phyloP scores from a whole-genome alignment of 2,888 invertebrate species.

The Microctonus hyperodae region DNA sequence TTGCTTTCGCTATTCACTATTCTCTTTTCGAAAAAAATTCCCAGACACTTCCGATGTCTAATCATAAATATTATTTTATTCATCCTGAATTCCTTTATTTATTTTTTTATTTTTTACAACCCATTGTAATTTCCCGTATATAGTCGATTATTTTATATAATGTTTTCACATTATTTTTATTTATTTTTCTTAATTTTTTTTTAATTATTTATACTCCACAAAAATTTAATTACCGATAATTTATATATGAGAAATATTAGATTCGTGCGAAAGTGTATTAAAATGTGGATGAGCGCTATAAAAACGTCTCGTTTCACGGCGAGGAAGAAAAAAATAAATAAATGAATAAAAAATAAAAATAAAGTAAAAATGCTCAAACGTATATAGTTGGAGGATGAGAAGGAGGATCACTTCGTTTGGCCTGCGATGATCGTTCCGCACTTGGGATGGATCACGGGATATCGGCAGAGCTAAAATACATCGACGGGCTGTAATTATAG shows the following conservation, averaged over 20 bases:
- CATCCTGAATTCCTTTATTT: neutral
- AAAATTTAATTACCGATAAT: slow-evolving; percentile 62
- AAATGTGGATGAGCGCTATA: slow-evolving; percentile 40
- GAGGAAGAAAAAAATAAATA: neutral
- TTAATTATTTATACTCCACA: slow-evolving; percentile 47
- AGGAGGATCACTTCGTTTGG: slow-evolving; percentile 16
- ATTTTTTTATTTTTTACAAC: slow-evolving; percentile 9
- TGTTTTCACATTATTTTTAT: slow-evolving; percentile 11
- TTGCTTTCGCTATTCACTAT: neutral
- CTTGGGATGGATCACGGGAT: slow-evolving; percentile 48
- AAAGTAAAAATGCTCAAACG: neutral
- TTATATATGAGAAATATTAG: slow-evolving; percentile 63
- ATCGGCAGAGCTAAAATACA: slow-evolving; percentile 45
- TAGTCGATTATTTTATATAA: slow-evolving; percentile 19
- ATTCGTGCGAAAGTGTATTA: slow-evolving; percentile 64
- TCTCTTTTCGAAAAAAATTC: slow-evolving; percentile 6
- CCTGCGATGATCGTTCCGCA: slow-evolving; percentile 30
- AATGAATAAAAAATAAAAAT: neutral
- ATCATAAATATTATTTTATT: slow-evolving; percentile 20
- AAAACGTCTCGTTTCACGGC: slow-evolving; percentile 16
- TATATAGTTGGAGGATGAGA: slow-evolving; percentile 24
- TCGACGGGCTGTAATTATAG: slow-evolving; percentile 60
- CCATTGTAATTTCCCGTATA: slow-evolving; percentile 1
- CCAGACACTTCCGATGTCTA: slow-evolving; percentile 12
- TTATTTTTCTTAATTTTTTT: slow-evolving; percentile 39